A percentile compares a stretch with the other conserved stretches of the same genome.
These are phyloP conservation scores for Ectropis grisescens DNA, from an alignment of 1,140 invertebrate genomes.

Conservation along the genomic window DNA sequence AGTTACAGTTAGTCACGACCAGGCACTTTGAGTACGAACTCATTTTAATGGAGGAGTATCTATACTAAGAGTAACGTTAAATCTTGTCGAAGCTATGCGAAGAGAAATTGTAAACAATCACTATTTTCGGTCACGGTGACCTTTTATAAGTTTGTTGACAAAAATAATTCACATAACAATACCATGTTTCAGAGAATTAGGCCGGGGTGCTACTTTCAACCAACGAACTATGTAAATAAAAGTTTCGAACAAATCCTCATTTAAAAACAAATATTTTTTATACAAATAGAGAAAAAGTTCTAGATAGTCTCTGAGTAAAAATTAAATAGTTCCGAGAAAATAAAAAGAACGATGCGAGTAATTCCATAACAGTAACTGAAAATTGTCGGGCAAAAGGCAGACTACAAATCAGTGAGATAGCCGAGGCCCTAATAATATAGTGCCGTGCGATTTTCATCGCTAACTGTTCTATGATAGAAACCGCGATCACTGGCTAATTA, in stretches of 20 bases:
- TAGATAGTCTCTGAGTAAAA: too few relatives aligned
- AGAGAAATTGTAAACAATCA: slow-evolving; percentile 17
- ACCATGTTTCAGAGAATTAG: too few relatives aligned
- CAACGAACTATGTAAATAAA: too few relatives aligned
- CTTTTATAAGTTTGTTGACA: slow-evolving; percentile 1
- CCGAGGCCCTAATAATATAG: slow-evolving; percentile 31
- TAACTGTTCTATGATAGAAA: slow-evolving; percentile 37
- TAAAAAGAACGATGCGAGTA: too few relatives aligned
- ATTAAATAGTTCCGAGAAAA: too few relatives aligned
- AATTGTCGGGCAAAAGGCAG: slow-evolving; percentile 17
- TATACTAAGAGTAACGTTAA: slow-evolving; percentile 17
- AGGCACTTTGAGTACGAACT: too few relatives aligned
- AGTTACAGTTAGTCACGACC: too few relatives aligned
- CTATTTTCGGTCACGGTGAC: not conserved
- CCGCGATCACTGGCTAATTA: slow-evolving; percentile 18
- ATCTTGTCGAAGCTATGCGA: slow-evolving; percentile 15
- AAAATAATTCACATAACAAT: slow-evolving; percentile 4
- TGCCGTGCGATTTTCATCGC: slow-evolving; percentile 28
- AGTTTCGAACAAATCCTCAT: too few relatives aligned
- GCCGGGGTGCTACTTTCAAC: too few relatives aligned
- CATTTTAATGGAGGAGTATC: too few relatives aligned
- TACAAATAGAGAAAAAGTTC: too few relatives aligned
- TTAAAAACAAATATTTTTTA: too few relatives aligned
- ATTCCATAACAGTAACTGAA: slow-evolving; percentile 24
- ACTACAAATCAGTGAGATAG: slow-evolving; percentile 11